Percentiles rank a stretch among this genome's conserved stretches.
phyloP scores from a whole-genome alignment of 2,888 invertebrate genomes.

The Ecliptopera silaceata region DNA sequence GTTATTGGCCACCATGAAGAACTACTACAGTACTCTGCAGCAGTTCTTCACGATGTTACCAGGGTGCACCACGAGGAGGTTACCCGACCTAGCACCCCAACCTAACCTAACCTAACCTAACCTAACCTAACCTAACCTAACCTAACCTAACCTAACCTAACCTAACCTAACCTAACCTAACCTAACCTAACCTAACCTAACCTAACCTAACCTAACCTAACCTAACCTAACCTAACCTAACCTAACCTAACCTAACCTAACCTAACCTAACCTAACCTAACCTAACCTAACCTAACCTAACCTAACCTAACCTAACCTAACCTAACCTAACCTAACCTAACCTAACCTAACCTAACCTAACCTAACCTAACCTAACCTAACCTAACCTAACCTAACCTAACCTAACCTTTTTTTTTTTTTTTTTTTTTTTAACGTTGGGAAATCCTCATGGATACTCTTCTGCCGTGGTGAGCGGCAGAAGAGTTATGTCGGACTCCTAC shows the following conservation, averaged over 20 bases:
- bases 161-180: background rate
- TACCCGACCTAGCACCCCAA: too few relatives aligned
- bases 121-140: background rate
- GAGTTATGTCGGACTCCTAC: too few relatives aligned
- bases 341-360: conserved; percentile 31
- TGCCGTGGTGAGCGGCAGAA: too few relatives aligned
- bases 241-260: too few relatives aligned
- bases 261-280: too few relatives aligned
- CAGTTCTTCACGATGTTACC: too few relatives aligned
- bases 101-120: background rate
- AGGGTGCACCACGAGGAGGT: too few relatives aligned
- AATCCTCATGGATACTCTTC: too few relatives aligned
- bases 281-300: conserved; percentile 1
- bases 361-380: conserved; percentile 23
- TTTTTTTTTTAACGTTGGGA: background rate
- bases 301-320: conserved; percentile 11
- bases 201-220: conserved; percentile 18
- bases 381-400: background rate
- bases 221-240: conserved; percentile 12
- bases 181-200: conserved; percentile 1
- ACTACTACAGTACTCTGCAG: too few relatives aligned
- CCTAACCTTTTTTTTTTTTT: background rate
- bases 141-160: background rate
- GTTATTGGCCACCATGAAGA: too few relatives aligned
- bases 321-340: conserved; percentile 21